phyloP scores from a whole-genome alignment of 2,888 invertebrate genomes.

The Pollenia labialis region DNA sequence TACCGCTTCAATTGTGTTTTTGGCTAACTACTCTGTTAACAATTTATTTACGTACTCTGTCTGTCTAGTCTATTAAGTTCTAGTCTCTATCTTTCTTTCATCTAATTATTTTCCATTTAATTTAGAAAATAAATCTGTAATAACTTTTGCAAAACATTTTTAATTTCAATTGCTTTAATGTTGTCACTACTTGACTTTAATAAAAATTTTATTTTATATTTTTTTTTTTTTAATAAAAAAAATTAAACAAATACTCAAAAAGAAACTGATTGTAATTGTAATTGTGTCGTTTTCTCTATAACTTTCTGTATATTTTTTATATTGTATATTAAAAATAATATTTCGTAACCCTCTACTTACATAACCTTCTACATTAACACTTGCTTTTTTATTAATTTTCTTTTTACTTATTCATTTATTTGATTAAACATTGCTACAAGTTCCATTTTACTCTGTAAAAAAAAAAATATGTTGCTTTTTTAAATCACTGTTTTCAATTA shows the following conservation, averaged over 20 bases:
- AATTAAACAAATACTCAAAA: slow-evolving; percentile 24
- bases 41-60: slow-evolving; percentile 26
- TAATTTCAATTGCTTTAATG: slow-evolving; percentile 26
- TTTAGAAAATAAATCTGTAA: neutral
- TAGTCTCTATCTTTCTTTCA: slow-evolving; percentile 13
- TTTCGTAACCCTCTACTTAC: neutral
- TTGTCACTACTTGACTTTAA: slow-evolving; percentile 20
- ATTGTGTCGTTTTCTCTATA: slow-evolving; percentile 64
- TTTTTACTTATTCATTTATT: too few relatives aligned
- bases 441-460: too few relatives aligned
- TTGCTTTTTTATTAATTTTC: neutral
- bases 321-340: neutral
- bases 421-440: too few relatives aligned
- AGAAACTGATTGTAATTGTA: slow-evolving; percentile 50
- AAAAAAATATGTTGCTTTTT: too few relatives aligned
- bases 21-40: slow-evolving; percentile 64
- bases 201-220: neutral
- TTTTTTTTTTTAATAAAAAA: neutral
- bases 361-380: neutral
- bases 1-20: slow-evolving; percentile 67
- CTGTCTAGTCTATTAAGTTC: slow-evolving; percentile 26
- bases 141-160: slow-evolving; percentile 16
- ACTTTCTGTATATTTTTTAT: slow-evolving; percentile 71
- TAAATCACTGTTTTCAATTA: too few relatives aligned
- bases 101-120: slow-evolving; percentile 11